A percentile compares a stretch with the other conserved stretches of the same genome.
phyloP scores from a whole-genome alignment of 2,797 vertebrate genomes.

The Caiman crocodilus region DNA sequence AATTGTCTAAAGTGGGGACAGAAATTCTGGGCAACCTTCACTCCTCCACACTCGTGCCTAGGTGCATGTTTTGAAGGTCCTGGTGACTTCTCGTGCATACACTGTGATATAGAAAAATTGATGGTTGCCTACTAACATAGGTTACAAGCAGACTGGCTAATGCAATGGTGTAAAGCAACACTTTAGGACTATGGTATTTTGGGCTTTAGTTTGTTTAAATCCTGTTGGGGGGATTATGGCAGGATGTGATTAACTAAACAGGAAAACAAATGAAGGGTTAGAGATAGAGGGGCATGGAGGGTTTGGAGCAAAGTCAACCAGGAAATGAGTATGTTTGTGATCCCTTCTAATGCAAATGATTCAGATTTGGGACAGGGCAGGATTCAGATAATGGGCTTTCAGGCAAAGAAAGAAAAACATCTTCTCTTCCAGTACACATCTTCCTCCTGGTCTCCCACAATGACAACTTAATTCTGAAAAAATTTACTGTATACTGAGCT shows the following conservation, averaged over 20 bases:
- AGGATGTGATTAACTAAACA: background rate
- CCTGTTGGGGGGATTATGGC: background rate
- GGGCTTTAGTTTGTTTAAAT: background rate
- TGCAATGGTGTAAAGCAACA: background rate
- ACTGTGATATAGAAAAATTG: too few relatives aligned
- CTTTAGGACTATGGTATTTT: background rate
- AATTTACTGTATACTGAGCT: background rate
- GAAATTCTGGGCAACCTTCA: too few relatives aligned
- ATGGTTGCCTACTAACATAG: too few relatives aligned
- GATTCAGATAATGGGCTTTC: background rate
- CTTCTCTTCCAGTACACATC: background rate
- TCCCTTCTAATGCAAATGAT: background rate
- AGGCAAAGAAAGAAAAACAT: background rate
- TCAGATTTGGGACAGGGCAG: background rate
- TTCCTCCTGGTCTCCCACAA: background rate
- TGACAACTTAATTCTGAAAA: background rate
- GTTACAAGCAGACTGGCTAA: background rate
- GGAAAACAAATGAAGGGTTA: background rate
- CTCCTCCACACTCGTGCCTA: too few relatives aligned
- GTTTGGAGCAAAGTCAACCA: background rate
- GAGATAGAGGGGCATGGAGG: background rate
- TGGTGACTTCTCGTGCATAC: too few relatives aligned
- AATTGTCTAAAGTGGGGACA: too few relatives aligned
- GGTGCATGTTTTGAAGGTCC: too few relatives aligned
- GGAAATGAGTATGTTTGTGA: background rate